Percentiles rank a stretch among this genome's conserved stretches.
Evolutionary conservation across 2,797 vertebrate genomes (phyloP).

Genomic region (Fratercula arctica): DNA sequence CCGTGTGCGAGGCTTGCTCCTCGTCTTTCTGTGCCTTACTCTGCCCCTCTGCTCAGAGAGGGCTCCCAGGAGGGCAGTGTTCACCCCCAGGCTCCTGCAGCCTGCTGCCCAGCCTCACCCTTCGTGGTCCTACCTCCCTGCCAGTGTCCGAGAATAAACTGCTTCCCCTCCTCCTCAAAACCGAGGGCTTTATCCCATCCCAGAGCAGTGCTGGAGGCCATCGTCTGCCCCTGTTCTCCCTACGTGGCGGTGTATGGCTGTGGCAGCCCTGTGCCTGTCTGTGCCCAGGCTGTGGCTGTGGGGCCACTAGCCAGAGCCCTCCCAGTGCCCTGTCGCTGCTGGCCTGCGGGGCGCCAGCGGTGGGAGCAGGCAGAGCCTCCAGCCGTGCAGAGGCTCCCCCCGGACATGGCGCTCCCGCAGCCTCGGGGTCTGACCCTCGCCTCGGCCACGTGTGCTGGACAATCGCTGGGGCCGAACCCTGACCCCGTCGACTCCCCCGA

Average conservation of each 20-base stretch:
- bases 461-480: not conserved
- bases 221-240: not conserved
- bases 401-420: not conserved
- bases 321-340: fast-evolving
- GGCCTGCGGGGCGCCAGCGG: not conserved
- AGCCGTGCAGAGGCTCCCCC: not conserved
- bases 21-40: not conserved
- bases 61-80: not conserved
- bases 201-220: not conserved
- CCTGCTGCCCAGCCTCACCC: not conserved
- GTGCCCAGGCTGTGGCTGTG: not conserved
- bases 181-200: not conserved
- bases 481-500: not conserved
- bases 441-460: not conserved
- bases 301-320: not conserved
- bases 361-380: not conserved
- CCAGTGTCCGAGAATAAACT: not conserved
- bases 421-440: not conserved
- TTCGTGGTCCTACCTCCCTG: not conserved
- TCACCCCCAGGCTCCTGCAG: not conserved
- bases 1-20: not conserved
- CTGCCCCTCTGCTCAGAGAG: not conserved
- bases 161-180: not conserved
- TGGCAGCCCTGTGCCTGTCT: not conserved
- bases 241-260: not conserved